These are phyloP conservation scores for Theocolax elegans DNA, from an alignment of 1,140 invertebrate species.

Conservation along the genomic window DNA sequence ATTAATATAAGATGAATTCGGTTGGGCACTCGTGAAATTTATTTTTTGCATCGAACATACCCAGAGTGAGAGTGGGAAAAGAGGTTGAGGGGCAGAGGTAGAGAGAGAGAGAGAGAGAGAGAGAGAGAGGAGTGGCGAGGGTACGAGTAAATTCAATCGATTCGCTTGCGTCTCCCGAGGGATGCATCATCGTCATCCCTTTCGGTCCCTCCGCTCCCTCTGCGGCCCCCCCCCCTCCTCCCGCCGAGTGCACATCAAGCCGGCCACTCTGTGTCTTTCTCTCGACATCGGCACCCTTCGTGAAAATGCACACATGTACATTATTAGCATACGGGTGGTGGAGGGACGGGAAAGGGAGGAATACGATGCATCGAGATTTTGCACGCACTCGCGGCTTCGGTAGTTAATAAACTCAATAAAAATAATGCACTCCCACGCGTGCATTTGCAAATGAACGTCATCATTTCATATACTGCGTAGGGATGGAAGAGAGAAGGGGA, in stretches of 20 bases:
- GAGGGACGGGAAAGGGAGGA: background rate
- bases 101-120: no score
- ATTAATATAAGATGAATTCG: slow-evolving; percentile 20
- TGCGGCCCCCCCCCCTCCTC: background rate
- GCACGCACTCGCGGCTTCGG: slow-evolving; percentile 32
- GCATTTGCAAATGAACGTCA: slow-evolving; percentile 60
- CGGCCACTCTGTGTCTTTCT: background rate
- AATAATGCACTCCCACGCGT: slow-evolving; percentile 54
- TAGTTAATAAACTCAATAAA: slow-evolving; percentile 59
- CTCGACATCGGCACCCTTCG: background rate
- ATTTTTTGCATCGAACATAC: background rate
- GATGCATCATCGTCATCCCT: slow-evolving; percentile 26
- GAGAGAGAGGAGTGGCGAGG: no score
- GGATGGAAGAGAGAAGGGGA: no score
- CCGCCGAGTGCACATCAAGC: background rate
- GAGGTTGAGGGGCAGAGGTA: no score
- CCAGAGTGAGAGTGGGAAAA: no score
- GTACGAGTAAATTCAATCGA: slow-evolving; percentile 14
- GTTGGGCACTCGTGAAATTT: background rate
- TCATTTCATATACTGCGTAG: slow-evolving; percentile 61
- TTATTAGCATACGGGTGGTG: background rate
- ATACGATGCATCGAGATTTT: background rate
- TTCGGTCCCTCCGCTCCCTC: background rate
- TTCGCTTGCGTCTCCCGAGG: background rate
- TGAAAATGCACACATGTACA: background rate